Base-by-base conservation (phyloP, 1,140 invertebrate species). In the Diabrotica undecimpunctata region DNA sequence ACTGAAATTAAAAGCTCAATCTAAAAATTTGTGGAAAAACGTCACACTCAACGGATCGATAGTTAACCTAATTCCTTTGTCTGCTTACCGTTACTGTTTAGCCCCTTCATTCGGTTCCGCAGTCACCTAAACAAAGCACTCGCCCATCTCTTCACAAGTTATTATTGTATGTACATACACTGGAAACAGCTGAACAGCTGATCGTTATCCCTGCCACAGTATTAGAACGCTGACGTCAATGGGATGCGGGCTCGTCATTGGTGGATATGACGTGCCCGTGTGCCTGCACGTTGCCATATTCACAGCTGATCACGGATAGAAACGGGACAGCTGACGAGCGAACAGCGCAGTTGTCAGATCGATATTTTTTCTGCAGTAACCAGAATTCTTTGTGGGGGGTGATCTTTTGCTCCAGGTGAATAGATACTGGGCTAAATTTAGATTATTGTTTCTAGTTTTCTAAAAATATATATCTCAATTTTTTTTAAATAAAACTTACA, bases 141-240 rank as follows among this genome's bases (percentile, higher is more conserved):
- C 41, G 41, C 41, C 41, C 41, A 46, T n/a, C 41, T 46, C 41
- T 8, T 6, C 41, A n/a, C n/a, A 46, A 25, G 8, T 46, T 46
- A 46, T 46, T 46, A n/a, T 46, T 46, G 41, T 46, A 6, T 25
- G 25, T 46, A 46, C 6, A 46, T 46, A n/a, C 41, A 57, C 35
- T 57, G 55, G 55, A 57, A 57, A 57, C 55, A 37, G 12, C 55
- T 36, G 52, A 61, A 52, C 59, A 61, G 59, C 59, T 61, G 59
- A 61, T 52, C 35, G 59, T 61, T 50, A 61, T 61, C 46, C 59
- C 46, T 12, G 7, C 25, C n/a, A 46, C 46, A 6, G 41, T 9
- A 11, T 37, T 11, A 35, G 36, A 50, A 9, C 46, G 11, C 14
- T 61, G 59, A 61, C 59, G 59, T 61, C 10, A 50, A 61, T 61